phyloP scores from a whole-genome alignment of 2,113 vertebrate species.

The Brachypteracias leptosomus region DNA sequence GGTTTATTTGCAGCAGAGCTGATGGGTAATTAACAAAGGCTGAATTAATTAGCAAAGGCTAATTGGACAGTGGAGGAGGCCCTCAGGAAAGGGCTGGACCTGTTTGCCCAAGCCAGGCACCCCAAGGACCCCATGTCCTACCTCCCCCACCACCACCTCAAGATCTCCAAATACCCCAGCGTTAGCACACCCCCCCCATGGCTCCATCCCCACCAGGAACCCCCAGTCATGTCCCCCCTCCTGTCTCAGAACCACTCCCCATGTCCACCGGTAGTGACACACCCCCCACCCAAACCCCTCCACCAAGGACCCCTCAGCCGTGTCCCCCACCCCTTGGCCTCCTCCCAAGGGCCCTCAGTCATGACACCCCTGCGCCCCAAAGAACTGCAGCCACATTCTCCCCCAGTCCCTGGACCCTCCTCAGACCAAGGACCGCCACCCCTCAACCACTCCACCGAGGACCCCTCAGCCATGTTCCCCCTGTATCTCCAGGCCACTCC shows the following conservation, averaged over 20 bases:
- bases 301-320: background rate
- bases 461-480: no score
- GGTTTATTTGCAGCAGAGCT: background rate
- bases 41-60: background rate
- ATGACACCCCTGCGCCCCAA: no score
- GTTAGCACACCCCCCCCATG: no score
- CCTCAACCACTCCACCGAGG: no score
- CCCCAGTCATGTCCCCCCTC: background rate
- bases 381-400: background rate
- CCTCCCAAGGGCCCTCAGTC: no score
- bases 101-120: background rate
- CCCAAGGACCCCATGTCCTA: background rate
- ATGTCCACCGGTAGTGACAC: no score
- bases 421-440: background rate
- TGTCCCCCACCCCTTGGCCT: no score
- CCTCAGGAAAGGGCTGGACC: accelerated
- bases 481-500: background rate
- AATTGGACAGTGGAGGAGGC: background rate
- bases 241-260: no score
- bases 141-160: background rate
- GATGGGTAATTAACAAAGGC: background rate
- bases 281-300: no score
- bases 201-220: background rate
- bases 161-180: background rate
- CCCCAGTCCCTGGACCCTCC: background rate